A percentile compares a stretch with the other conserved stretches of the same genome.
Evolutionary conservation across 2,113 vertebrate genomes (phyloP).

Genomic region (Grallaria varia): DNA sequence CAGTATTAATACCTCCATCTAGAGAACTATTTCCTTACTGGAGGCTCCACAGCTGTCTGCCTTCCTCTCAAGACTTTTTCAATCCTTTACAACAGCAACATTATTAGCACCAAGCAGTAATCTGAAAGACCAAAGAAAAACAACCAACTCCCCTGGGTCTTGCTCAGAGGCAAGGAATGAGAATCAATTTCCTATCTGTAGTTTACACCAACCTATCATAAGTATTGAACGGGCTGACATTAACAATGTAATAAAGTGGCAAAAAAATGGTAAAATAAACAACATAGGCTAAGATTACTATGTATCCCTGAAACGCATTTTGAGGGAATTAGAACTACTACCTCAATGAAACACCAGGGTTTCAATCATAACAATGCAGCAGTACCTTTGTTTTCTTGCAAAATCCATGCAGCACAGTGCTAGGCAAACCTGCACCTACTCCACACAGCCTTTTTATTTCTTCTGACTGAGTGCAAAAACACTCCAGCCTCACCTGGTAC

Average conservation of each 20-base stretch:
- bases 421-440: neutral
- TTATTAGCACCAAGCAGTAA: neutral
- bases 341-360: neutral
- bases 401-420: neutral
- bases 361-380: neutral
- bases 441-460: neutral
- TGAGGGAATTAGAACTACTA: neutral
- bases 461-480: neutral
- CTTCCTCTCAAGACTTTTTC: neutral
- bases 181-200: neutral
- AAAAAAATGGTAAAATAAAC: neutral
- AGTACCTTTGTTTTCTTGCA: neutral
- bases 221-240: neutral
- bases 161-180: neutral
- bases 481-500: neutral
- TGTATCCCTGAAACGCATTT: neutral
- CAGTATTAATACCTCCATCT: neutral
- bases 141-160: neutral
- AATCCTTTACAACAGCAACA: neutral
- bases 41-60: neutral
- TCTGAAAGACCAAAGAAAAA: neutral
- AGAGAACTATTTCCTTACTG: neutral
- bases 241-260: neutral
- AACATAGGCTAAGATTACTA: neutral
- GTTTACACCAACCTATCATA: neutral